phyloP scores from a whole-genome alignment of 2,113 vertebrate genomes.

The Brachypteracias leptosomus region DNA sequence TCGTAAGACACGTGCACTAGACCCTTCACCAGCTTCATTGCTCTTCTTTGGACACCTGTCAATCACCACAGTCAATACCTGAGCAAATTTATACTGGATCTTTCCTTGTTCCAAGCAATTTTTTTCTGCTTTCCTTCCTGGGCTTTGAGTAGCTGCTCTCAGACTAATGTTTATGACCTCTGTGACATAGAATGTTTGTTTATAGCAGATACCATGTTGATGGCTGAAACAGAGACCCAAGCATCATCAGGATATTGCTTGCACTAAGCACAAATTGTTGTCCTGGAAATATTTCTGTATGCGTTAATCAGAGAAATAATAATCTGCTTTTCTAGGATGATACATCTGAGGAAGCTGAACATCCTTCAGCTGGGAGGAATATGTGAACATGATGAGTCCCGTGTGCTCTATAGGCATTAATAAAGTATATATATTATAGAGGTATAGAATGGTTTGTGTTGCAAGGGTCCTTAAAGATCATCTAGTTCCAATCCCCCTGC shows the following conservation, averaged over 20 bases:
- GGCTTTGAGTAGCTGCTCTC: not conserved
- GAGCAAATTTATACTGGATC: not conserved
- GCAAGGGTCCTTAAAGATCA: not conserved
- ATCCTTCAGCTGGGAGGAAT: not conserved
- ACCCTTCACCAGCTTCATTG: accelerated
- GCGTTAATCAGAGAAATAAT: not conserved
- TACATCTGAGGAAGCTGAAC: not conserved
- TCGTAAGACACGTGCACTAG: not conserved
- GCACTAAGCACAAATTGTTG: not conserved
- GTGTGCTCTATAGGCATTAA: not conserved
- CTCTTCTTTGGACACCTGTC: not conserved
- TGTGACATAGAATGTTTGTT: not conserved
- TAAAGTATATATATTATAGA: not conserved
- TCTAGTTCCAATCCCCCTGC: not conserved
- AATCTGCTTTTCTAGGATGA: not conserved
- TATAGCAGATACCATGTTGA: not conserved
- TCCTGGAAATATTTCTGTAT: not conserved
- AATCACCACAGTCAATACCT: not conserved
- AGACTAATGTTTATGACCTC: not conserved
- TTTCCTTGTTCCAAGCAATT: not conserved
- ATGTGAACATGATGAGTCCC: not conserved
- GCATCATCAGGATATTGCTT: not conserved
- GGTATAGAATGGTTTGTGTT: not conserved
- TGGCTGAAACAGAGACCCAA: not conserved
- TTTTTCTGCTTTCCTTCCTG: not conserved